Evolutionary conservation across 2,888 invertebrate species (phyloP).

Genomic region (Drosophila maculinotata): DNA sequence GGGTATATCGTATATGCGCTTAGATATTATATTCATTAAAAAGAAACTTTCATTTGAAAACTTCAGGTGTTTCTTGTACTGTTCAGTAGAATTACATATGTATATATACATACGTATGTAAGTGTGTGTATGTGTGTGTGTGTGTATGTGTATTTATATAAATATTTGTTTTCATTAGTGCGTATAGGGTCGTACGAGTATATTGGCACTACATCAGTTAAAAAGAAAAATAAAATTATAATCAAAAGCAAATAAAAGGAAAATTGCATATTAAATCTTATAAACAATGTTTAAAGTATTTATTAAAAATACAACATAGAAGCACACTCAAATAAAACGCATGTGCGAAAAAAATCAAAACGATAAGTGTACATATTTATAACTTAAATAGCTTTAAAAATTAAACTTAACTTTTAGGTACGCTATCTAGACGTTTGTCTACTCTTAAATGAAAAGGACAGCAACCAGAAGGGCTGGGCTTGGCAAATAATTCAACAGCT

Average conservation of each 20-base stretch:
- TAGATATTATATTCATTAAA: conserved; percentile 69
- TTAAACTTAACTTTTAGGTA: conserved; percentile 40
- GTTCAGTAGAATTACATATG: conserved; percentile 78
- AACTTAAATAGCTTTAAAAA: conserved; percentile 36
- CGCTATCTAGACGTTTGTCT: conserved; percentile 30
- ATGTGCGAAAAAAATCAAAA: conserved; percentile 34
- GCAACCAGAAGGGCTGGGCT: conserved; percentile 39
- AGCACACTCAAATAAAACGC: conserved; percentile 28
- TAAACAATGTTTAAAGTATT: conserved; percentile 57
- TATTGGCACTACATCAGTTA: conserved; percentile 28
- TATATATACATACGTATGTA: conserved; percentile 35
- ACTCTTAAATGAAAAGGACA: conserved; percentile 46
- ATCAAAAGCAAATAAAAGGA: conserved; percentile 21
- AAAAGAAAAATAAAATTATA: conserved; percentile 17
- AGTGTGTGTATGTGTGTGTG: conserved; percentile 18
- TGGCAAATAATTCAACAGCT: conserved; percentile 63
- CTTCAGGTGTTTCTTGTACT: conserved; percentile 85
- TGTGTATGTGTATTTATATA: conserved; percentile 13
- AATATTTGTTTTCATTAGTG: conserved; percentile 24
- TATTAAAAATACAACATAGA: conserved; percentile 71
- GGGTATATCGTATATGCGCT: conserved; percentile 63
- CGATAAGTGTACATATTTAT: conserved; percentile 37
- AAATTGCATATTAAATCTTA: conserved; percentile 30
- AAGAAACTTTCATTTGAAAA: conserved; percentile 84
- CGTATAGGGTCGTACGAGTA: conserved; percentile 24